Conservation (phyloP, 2,888 invertebrate species). For the Cordilura impudica region DNA sequence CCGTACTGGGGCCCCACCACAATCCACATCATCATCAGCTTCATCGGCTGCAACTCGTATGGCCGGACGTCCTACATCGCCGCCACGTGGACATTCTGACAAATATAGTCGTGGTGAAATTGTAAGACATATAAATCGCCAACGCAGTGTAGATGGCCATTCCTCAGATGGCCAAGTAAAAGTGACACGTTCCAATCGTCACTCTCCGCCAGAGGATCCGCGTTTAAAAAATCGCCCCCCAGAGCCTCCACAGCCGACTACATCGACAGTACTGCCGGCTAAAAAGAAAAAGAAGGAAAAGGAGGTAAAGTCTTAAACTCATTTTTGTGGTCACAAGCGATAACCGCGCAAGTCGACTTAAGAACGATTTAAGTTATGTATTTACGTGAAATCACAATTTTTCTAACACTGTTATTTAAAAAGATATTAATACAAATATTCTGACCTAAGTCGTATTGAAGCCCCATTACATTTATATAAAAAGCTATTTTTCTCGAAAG, state of each 20-base stretch:
- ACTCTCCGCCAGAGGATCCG: slow-evolving; percentile 81
- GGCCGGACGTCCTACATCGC: slow-evolving; percentile 72
- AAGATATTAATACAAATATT: too few species aligned
- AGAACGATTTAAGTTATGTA: too few species aligned
- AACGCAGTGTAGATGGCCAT: slow-evolving; percentile 69
- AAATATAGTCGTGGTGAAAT: slow-evolving; percentile 73
- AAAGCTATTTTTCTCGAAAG: too few species aligned
- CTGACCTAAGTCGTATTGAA: too few species aligned
- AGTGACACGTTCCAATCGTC: slow-evolving; percentile 73
- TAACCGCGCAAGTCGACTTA: too few species aligned
- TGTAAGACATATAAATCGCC: slow-evolving; percentile 66
- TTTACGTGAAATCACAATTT: too few species aligned
- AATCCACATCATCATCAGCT: slow-evolving; percentile 60
- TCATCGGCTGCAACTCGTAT: slow-evolving; percentile 65
- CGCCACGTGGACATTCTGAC: slow-evolving; percentile 69
- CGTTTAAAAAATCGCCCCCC: slow-evolving; percentile 80
- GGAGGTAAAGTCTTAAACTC: slow-evolving; percentile 72
- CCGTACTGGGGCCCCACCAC: slow-evolving; percentile 66
- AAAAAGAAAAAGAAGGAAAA: slow-evolving; percentile 79
- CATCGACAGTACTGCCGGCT: slow-evolving; percentile 71
- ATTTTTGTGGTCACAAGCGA: too few species aligned
- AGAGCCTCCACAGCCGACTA: slow-evolving; percentile 79
- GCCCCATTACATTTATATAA: too few species aligned
- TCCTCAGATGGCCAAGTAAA: slow-evolving; percentile 72
- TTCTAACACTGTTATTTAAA: too few species aligned